A percentile compares a stretch with the other conserved stretches of the same genome.
These are phyloP conservation scores for Ganaspis sp. DNA, from an alignment of 1,140 invertebrate species.

Conservation along the genomic window DNA sequence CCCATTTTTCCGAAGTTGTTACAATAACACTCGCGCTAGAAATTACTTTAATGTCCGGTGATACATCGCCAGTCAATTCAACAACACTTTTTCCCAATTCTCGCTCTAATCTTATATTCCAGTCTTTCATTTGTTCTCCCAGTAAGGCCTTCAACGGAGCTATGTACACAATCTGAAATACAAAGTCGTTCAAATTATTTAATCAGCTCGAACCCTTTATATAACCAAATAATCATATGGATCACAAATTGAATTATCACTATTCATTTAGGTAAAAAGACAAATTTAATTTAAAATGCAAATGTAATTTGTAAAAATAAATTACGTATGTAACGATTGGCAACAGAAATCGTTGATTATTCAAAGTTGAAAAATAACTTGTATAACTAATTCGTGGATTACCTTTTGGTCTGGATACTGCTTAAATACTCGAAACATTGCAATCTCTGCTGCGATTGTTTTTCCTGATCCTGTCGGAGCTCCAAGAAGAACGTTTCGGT, in stretches of 20 bases:
- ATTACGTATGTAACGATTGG: too few species aligned
- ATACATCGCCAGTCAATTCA: slow-evolving; percentile 97
- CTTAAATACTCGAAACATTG: slow-evolving; percentile 96
- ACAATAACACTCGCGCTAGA: slow-evolving; percentile 93
- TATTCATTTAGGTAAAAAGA: too few species aligned
- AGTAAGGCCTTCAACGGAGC: slow-evolving; percentile 99
- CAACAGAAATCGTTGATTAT: too few species aligned
- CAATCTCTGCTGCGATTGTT: slow-evolving; percentile 98
- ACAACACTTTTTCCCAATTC: slow-evolving; percentile 91
- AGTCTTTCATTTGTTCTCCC: slow-evolving; percentile 96
- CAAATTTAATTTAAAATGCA: too few species aligned
- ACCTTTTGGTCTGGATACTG: slow-evolving; percentile 90
- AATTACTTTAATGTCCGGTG: slow-evolving; percentile 93
- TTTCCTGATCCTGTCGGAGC: slow-evolving; percentile 99
- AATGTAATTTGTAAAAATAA: too few species aligned
- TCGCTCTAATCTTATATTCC: slow-evolving; percentile 91
- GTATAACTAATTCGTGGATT: slow-evolving; percentile 34
- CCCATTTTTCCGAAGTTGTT: slow-evolving; percentile 99
- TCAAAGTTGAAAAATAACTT: too few species aligned
- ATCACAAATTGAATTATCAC: too few species aligned
- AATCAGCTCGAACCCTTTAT: too few species aligned
- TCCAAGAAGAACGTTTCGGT: slow-evolving; percentile 95
- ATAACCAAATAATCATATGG: too few species aligned
- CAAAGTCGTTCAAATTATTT: too few species aligned
- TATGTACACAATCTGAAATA: slow-evolving; percentile 93